Evolutionary conservation across 2,113 vertebrate species (phyloP).

Genomic region (Phoenicopterus ruber): DNA sequence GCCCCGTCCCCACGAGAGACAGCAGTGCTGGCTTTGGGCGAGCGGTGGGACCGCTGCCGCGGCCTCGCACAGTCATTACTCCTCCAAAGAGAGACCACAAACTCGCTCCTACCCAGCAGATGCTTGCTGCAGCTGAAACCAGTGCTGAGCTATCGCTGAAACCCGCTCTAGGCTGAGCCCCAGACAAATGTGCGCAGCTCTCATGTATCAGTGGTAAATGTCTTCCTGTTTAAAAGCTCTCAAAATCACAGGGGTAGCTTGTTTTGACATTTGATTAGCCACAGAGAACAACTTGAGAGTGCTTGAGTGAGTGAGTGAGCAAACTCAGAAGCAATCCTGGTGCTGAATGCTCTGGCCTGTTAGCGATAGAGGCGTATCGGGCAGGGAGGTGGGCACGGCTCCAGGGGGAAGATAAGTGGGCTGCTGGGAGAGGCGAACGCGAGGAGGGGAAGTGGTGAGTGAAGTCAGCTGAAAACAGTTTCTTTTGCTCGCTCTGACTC

Average conservation of each 20-base stretch:
- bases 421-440: constrained; percentile 70
- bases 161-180: neutral
- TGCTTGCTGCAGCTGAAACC: neutral
- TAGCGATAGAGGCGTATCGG: constrained; percentile 1
- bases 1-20: fast-evolving
- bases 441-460: constrained; percentile 74
- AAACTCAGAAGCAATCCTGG: neutral
- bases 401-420: constrained; percentile 76
- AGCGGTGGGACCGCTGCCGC: fast-evolving
- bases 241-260: constrained; percentile 29
- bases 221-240: constrained; percentile 58
- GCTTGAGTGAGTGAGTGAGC: constrained; percentile 16
- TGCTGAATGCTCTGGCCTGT: constrained; percentile 16
- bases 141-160: neutral
- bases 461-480: constrained; percentile 67
- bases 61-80: fast-evolving
- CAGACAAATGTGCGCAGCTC: neutral
- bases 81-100: neutral
- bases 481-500: constrained; percentile 32
- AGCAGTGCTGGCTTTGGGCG: fast-evolving
- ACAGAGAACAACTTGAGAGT: constrained; percentile 55
- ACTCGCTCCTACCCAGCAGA: neutral
- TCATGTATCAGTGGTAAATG: neutral
- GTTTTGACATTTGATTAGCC: constrained; percentile 72
- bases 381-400: constrained; percentile 69